A percentile compares a stretch with the other conserved stretches of the same genome.
phyloP scores from a whole-genome alignment of 2,797 vertebrate species.

The Nannoperca australis region DNA sequence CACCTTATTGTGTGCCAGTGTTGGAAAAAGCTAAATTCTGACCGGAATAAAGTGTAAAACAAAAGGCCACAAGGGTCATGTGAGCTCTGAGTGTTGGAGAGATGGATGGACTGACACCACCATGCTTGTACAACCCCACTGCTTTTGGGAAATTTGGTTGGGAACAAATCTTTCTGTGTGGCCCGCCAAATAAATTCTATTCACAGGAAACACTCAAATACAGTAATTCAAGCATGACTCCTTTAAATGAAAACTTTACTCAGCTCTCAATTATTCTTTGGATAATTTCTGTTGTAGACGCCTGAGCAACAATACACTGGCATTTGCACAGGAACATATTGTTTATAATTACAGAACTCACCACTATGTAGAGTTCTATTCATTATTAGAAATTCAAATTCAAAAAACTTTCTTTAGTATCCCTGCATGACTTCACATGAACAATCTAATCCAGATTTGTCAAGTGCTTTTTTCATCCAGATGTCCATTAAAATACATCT shows the following conservation, averaged over 20 bases:
- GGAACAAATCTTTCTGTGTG: conserved; percentile 29
- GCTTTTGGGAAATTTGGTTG: conserved; percentile 2
- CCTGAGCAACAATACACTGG: conserved; percentile 12
- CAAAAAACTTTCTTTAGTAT: conserved; percentile 53
- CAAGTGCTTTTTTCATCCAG: conserved; percentile 69
- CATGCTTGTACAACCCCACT: background rate
- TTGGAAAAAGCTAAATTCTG: conserved; percentile 27
- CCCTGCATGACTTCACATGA: conserved; percentile 69
- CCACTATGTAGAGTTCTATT: conserved; percentile 31
- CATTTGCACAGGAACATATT: conserved; percentile 21
- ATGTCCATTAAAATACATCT: conserved; percentile 79
- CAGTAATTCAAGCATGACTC: conserved; percentile 15
- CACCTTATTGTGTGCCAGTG: conserved; percentile 18
- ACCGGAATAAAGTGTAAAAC: conserved; percentile 7
- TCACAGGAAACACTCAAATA: conserved; percentile 40
- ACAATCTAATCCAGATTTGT: conserved; percentile 78
- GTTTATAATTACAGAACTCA: conserved; percentile 50
- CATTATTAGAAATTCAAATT: conserved; percentile 56
- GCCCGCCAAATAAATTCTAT: conserved; percentile 16
- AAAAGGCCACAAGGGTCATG: conserved; percentile 7
- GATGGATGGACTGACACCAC: background rate
- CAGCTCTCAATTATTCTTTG: conserved; percentile 41
- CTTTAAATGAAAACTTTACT: conserved; percentile 29
- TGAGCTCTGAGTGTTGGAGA: background rate
- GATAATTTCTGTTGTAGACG: conserved; percentile 31